These are phyloP conservation scores for Cecidostiba fungosa DNA, from an alignment of 2,888 invertebrate genomes.

Conservation along the genomic window DNA sequence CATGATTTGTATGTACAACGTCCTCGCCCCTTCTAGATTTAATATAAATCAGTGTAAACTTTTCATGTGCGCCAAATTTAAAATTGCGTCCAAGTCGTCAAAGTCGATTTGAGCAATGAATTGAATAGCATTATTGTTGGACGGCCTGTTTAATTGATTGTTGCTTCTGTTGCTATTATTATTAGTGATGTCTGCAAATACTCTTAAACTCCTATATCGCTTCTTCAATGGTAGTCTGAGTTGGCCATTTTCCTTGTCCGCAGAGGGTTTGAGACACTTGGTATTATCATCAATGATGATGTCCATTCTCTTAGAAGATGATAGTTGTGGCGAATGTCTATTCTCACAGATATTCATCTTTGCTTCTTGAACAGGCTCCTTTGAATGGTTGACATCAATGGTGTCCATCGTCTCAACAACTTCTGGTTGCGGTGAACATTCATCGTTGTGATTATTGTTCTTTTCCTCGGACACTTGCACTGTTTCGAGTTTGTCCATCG, in stretches of 20 bases:
- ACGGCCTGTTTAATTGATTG: background rate
- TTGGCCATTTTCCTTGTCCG: background rate
- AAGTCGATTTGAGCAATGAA: constrained; percentile 57
- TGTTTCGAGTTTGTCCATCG: background rate
- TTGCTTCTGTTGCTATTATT: background rate
- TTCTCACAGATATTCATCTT: background rate
- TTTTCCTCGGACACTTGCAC: background rate
- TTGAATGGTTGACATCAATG: background rate
- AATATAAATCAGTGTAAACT: constrained; percentile 53
- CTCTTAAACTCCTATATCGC: constrained; percentile 18
- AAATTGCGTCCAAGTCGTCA: constrained; percentile 52
- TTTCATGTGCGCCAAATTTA: constrained; percentile 51
- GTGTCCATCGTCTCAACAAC: background rate
- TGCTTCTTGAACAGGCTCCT: background rate
- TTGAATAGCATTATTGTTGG: constrained; percentile 12
- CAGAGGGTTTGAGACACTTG: background rate
- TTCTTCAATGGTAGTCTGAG: constrained; percentile 39
- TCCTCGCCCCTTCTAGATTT: constrained; percentile 21
- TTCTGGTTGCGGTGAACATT: background rate
- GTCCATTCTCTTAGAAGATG: background rate
- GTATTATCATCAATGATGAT: background rate
- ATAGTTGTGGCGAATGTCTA: background rate
- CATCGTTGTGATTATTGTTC: background rate
- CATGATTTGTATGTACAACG: constrained; percentile 48
- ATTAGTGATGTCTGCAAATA: constrained; percentile 44